These are phyloP conservation scores for Labroides dimidiatus DNA, from an alignment of 2,797 vertebrate species.

Conservation along the genomic window DNA sequence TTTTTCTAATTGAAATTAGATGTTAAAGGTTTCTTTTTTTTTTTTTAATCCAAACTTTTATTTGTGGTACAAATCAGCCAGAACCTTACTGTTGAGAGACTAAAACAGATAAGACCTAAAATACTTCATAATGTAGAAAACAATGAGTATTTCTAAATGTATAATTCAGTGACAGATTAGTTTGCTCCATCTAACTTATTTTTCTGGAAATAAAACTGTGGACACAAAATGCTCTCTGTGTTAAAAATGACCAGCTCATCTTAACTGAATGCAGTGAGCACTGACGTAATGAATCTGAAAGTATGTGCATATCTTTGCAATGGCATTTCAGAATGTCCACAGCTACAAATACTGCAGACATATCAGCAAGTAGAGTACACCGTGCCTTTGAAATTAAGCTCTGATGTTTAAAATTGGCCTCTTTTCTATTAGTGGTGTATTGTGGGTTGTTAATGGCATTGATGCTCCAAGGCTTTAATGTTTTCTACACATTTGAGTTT, in stretches of 20 bases:
- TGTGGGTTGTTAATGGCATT: not conserved
- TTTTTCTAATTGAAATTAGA: not conserved
- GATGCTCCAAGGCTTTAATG: not conserved
- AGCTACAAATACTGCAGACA: not conserved
- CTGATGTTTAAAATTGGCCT: not conserved
- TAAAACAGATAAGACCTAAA: not conserved
- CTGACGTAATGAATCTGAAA: not conserved
- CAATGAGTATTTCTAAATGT: not conserved
- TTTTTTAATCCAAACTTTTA: not conserved
- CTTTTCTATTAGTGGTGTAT: not conserved
- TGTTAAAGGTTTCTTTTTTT: not conserved
- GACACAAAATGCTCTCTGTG: not conserved
- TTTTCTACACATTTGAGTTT: not conserved
- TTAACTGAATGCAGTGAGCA: not conserved
- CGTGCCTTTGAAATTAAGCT: not conserved
- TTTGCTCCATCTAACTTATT: not conserved
- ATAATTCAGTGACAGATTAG: not conserved
- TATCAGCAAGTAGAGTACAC: not conserved
- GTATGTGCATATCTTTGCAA: not conserved
- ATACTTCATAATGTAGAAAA: not conserved
- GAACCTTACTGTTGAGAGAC: not conserved
- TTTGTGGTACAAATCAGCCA: not conserved
- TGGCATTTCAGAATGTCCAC: constrained; percentile 11
- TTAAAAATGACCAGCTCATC: not conserved
- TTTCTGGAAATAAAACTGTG: constrained; percentile 2